Base-by-base conservation (phyloP, 1,140 invertebrate genomes). In the Temnothorax nylanderi region DNA sequence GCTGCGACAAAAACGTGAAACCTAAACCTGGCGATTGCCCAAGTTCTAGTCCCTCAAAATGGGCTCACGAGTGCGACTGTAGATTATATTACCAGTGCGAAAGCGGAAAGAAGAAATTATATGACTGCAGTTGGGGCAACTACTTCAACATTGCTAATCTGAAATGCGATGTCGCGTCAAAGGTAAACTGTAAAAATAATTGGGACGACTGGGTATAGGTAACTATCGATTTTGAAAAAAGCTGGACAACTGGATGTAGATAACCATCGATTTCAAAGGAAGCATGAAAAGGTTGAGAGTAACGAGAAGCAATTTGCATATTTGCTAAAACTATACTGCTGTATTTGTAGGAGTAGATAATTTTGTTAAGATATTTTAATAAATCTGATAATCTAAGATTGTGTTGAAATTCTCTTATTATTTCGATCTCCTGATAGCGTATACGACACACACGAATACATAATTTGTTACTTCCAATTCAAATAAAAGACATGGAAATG, bases 351-450 rank as follows among this genome's bases (percentile, higher is more conserved):
- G 3, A 62, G 34, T 62, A 62, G 56, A 77, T 32, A 26, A 77
- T 47, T 77, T 62, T 32, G 56, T 41, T 77, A 47, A 47, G 56
- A n/a, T 47, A 77, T 77, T 77, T 77, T 62, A 77, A 77, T 77
- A 77, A 77, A 77, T 62, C 37, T 47, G 2, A 18, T 62, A 62
- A 77, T 62, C 41, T 21, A 62, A 64, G 34, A 44, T 58, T 44
- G 7, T 44, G 7, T 64, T 18, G 5, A 13, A 44, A 78, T 13
- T 78, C 18, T 77, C 1, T 44, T 62, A 47, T 32, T 44, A 37
- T 64, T 34, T 47, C 11, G 37, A 34, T 34, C 10, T 26, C 44
- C 4, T 75, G 7, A 51, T 32, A 72, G 7, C 26, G 13, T 2
- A 34, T 54, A n/a, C 56, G 26, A 13, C 21, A 21, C 21, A 60